These are phyloP conservation scores for Piprites chloris DNA, from an alignment of 2,113 vertebrate genomes.

Conservation along the genomic window DNA sequence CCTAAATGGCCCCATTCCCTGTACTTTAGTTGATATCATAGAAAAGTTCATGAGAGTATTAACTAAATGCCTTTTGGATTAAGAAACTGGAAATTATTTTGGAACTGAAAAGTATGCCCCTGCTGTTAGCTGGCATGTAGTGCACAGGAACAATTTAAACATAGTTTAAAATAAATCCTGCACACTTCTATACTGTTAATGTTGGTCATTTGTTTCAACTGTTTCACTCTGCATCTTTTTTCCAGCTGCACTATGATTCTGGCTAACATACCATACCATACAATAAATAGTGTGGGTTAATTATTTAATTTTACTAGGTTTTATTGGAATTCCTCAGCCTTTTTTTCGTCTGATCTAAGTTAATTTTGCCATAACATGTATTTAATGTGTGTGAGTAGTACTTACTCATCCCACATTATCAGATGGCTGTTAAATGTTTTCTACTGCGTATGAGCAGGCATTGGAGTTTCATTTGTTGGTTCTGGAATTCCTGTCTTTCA, in stretches of 20 bases:
- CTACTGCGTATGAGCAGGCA: background rate
- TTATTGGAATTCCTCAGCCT: background rate
- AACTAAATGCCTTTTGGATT: background rate
- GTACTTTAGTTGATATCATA: background rate
- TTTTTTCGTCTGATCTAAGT: background rate
- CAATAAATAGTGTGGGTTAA: background rate
- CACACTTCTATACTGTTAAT: background rate
- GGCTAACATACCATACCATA: background rate
- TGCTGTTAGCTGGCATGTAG: background rate
- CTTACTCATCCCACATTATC: background rate
- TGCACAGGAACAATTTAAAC: background rate
- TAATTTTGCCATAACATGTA: background rate
- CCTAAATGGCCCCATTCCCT: accelerated
- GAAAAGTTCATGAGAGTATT: background rate
- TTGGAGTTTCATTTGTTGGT: background rate
- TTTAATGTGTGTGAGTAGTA: background rate
- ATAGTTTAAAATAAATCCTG: background rate
- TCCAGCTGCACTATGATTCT: background rate
- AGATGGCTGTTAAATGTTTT: background rate
- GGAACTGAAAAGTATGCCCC: background rate
- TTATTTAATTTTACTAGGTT: background rate
- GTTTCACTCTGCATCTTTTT: background rate
- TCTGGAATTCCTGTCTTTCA: background rate
- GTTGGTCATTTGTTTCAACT: background rate
- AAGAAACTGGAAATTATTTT: background rate